Conservation (phyloP, 2,797 vertebrate species). For the Coccyzus lansbergi region DNA sequence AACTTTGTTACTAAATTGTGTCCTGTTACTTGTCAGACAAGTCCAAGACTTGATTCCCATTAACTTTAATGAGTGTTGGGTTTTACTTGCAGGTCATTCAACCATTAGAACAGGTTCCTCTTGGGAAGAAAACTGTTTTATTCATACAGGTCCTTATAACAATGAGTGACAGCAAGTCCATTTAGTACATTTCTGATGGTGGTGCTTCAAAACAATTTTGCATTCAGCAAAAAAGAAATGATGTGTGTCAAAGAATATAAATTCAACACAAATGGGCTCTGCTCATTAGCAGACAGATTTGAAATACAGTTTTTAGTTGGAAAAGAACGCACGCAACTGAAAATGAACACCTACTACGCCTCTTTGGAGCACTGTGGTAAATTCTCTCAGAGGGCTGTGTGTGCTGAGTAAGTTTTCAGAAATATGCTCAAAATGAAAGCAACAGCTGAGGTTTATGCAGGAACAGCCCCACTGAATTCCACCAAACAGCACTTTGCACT, state of each 20-base stretch:
- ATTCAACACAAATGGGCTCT: neutral
- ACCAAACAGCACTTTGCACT: neutral
- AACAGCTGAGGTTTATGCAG: neutral
- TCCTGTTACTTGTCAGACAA: neutral
- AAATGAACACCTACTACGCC: neutral
- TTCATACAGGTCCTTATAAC: neutral
- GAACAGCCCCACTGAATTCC: neutral
- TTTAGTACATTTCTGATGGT: neutral
- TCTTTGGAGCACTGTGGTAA: neutral
- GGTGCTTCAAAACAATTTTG: neutral
- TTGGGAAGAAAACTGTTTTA: neutral
- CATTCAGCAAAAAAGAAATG: neutral
- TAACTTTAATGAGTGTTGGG: constrained; percentile 15
- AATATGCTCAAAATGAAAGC: neutral
- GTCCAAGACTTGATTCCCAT: neutral
- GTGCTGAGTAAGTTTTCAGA: neutral
- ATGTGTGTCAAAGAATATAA: neutral
- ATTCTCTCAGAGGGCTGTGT: neutral
- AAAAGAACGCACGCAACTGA: neutral
- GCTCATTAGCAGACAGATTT: neutral
- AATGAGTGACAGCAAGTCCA: neutral
- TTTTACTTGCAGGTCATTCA: neutral
- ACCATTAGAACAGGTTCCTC: neutral
- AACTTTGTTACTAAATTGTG: neutral
- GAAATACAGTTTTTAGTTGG: neutral